Percentiles rank a stretch among this genome's conserved stretches.
phyloP scores from a whole-genome alignment of 2,888 invertebrate species.

The Marasmarcha lunaedactyla region DNA sequence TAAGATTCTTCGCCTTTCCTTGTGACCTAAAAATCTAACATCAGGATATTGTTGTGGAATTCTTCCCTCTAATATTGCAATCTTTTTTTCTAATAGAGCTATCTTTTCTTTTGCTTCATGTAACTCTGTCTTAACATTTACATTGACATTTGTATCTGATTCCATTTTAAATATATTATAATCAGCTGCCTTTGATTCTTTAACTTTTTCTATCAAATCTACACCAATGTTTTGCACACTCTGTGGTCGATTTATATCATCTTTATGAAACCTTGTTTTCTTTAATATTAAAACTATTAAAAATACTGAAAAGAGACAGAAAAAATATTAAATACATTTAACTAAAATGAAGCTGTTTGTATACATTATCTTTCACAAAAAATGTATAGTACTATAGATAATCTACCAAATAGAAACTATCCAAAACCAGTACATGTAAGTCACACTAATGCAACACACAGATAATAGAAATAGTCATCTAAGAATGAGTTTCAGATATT shows the following conservation, averaged over 20 bases:
- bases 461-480: too few relatives aligned
- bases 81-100: conserved; percentile 77
- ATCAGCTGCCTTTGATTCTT: neutral
- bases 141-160: conserved; percentile 20
- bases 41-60: conserved; percentile 89
- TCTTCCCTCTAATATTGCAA: conserved; percentile 77
- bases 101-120: conserved; percentile 75
- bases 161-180: conserved; percentile 19
- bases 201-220: neutral
- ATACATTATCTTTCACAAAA: too few relatives aligned
- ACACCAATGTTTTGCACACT: conserved; percentile 22
- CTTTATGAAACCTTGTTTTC: conserved; percentile 26
- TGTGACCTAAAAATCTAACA: conserved; percentile 92
- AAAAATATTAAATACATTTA: too few relatives aligned
- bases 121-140: conserved; percentile 56
- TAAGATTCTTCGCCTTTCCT: conserved; percentile 91
- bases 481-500: too few relatives aligned
- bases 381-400: too few relatives aligned
- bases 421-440: too few relatives aligned
- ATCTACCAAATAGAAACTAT: too few relatives aligned
- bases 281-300: conserved; percentile 40
- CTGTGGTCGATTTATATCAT: conserved; percentile 26
- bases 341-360: conserved; percentile 6
- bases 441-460: too few relatives aligned
- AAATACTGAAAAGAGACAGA: conserved; percentile 33